A percentile compares a stretch with the other conserved stretches of the same genome.
Conservation (phyloP, 2,113 vertebrate species). For the Kryptolebias marmoratus region DNA sequence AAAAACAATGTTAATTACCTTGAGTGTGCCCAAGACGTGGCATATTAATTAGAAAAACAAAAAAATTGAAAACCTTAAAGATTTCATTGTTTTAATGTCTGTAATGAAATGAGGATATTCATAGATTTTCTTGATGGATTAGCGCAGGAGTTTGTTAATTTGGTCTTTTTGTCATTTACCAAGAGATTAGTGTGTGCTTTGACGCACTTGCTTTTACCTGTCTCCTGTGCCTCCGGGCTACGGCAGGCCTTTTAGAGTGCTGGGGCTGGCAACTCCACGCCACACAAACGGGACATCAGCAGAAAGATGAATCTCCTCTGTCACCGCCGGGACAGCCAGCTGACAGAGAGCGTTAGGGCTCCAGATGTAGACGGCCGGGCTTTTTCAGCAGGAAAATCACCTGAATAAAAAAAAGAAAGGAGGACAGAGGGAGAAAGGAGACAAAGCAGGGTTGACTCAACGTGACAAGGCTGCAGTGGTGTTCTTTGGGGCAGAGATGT, state of each 20-base stretch:
- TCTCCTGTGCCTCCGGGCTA: slow-evolving; percentile 54
- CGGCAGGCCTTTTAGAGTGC: slow-evolving; percentile 63
- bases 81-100: slow-evolving; percentile 50
- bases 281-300: slow-evolving; percentile 63
- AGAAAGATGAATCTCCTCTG: slow-evolving; percentile 67
- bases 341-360: slow-evolving; percentile 71
- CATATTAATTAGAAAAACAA: slow-evolving; percentile 80
- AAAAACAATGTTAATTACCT: slow-evolving; percentile 83
- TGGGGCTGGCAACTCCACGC: slow-evolving; percentile 54
- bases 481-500: slow-evolving; percentile 31
- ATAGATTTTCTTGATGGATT: slow-evolving; percentile 54
- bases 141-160: slow-evolving; percentile 51
- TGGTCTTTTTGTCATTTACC: slow-evolving; percentile 40
- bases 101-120: slow-evolving; percentile 33
- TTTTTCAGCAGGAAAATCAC: slow-evolving; percentile 58
- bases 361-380: slow-evolving; percentile 42
- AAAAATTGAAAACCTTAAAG: slow-evolving; percentile 62
- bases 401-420: slow-evolving; percentile 17
- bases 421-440: slow-evolving; percentile 18
- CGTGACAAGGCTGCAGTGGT: slow-evolving; percentile 48
- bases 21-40: slow-evolving; percentile 79
- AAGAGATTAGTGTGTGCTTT: slow-evolving; percentile 27
- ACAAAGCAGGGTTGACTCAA: slow-evolving; percentile 42
- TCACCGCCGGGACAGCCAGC: slow-evolving; percentile 68
- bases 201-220: slow-evolving; percentile 30